phyloP scores from a whole-genome alignment of 92 coral and sea anemone genomes.

The Epizoanthus fatuus region DNA sequence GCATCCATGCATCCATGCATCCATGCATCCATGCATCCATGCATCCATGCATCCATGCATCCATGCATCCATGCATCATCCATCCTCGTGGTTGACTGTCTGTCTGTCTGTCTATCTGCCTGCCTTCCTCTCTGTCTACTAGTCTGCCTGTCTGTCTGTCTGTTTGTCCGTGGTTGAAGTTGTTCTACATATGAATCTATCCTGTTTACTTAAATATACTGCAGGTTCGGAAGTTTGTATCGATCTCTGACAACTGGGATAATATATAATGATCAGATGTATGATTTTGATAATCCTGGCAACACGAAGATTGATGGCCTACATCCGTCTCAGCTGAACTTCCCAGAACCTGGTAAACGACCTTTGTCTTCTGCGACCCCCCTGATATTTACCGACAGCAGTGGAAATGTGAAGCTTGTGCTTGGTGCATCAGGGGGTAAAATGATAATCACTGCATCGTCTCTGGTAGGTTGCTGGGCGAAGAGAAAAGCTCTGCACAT shows the following conservation, averaged over 20 bases:
- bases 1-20: no score
- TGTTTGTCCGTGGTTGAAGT: no score
- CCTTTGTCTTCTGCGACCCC: slow-evolving; percentile 78
- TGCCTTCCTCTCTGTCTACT: no score
- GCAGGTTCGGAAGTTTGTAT: slow-evolving; percentile 69
- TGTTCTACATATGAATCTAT: no score
- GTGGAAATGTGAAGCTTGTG: slow-evolving; percentile 68
- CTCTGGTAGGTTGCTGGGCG: slow-evolving; percentile 50
- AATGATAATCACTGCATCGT: slow-evolving; percentile 64
- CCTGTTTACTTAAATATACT: no score
- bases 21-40: no score
- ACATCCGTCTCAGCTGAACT: slow-evolving; percentile 63
- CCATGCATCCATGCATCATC: no score
- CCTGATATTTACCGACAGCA: slow-evolving; percentile 63
- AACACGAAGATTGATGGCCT: slow-evolving; percentile 40
- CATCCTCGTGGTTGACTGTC: no score
- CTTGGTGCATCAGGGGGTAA: slow-evolving; percentile 83
- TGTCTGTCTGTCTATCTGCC: no score
- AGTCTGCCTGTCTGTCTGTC: no score
- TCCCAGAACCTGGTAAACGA: slow-evolving; percentile 78
- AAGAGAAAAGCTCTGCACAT: no score
- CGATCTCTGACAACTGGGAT: slow-evolving; percentile 75
- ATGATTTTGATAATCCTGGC: slow-evolving; percentile 77
- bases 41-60: no score
- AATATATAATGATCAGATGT: slow-evolving; percentile 76